Conservation (phyloP, 2,113 vertebrate species). For the Cavia porcellus region DNA sequence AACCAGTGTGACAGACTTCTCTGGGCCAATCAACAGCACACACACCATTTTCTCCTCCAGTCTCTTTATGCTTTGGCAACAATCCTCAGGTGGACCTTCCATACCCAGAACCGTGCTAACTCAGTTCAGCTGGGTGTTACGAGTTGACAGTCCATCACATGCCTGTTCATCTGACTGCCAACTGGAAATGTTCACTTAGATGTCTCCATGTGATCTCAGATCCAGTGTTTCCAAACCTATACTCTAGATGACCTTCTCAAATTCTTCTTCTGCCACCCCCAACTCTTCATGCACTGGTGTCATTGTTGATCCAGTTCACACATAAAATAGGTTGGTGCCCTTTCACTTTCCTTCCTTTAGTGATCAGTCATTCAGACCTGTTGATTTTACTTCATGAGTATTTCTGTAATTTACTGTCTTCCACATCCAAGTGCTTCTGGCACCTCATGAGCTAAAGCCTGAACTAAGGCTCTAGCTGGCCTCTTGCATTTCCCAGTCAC, state of each 20-base stretch:
- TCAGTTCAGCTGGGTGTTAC: not conserved
- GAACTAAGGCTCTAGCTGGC: not conserved
- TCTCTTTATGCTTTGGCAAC: not conserved
- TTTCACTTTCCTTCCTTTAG: not conserved
- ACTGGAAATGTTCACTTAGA: not conserved
- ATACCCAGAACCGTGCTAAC: not conserved
- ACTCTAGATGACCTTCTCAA: not conserved
- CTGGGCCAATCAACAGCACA: not conserved
- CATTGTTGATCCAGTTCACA: not conserved
- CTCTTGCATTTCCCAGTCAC: fast-evolving
- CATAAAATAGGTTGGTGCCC: not conserved
- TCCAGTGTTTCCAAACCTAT: not conserved
- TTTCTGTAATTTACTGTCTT: not conserved
- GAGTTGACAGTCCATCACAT: not conserved
- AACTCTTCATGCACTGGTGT: not conserved
- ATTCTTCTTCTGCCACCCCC: not conserved
- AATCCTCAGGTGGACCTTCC: not conserved
- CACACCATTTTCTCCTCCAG: not conserved
- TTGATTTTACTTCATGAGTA: not conserved
- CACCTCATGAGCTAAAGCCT: not conserved
- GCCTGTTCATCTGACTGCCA: not conserved
- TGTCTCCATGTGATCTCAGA: not conserved
- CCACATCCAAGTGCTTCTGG: not conserved
- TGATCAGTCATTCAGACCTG: not conserved
- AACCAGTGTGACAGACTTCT: not conserved